phyloP scores from a whole-genome alignment of 2,113 vertebrate species.

The Poecile atricapillus region DNA sequence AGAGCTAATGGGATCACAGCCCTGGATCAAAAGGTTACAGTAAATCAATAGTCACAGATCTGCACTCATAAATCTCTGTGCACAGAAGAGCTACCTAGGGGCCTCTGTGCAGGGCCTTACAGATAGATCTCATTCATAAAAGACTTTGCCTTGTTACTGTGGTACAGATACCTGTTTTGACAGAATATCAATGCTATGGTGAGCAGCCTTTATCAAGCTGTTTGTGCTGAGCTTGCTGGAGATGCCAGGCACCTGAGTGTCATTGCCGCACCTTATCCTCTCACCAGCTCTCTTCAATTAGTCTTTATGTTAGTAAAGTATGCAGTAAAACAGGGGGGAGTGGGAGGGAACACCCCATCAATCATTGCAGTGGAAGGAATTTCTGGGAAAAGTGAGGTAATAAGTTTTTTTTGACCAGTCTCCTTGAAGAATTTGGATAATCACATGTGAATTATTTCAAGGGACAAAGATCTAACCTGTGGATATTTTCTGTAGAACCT shows the following conservation, averaged over 20 bases:
- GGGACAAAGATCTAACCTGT: background rate
- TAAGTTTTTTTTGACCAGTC: background rate
- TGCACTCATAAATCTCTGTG: background rate
- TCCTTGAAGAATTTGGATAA: background rate
- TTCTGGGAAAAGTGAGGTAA: background rate
- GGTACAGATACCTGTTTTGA: background rate
- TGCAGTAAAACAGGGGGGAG: background rate
- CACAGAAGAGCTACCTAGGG: background rate
- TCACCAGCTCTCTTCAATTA: background rate
- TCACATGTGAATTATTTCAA: background rate
- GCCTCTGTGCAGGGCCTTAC: background rate
- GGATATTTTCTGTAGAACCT: background rate
- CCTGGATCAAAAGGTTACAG: background rate
- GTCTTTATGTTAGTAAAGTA: background rate
- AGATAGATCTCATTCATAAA: background rate
- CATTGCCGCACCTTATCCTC: background rate
- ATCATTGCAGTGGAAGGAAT: background rate
- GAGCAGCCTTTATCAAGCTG: background rate
- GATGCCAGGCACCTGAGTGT: background rate
- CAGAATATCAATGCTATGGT: background rate
- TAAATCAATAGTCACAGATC: background rate
- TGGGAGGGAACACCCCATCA: background rate
- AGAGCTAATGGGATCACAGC: background rate
- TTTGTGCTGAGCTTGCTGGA: background rate
- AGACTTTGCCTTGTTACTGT: background rate